phyloP scores from a whole-genome alignment of 2,888 invertebrate species.

The Pyralis farinalis region DNA sequence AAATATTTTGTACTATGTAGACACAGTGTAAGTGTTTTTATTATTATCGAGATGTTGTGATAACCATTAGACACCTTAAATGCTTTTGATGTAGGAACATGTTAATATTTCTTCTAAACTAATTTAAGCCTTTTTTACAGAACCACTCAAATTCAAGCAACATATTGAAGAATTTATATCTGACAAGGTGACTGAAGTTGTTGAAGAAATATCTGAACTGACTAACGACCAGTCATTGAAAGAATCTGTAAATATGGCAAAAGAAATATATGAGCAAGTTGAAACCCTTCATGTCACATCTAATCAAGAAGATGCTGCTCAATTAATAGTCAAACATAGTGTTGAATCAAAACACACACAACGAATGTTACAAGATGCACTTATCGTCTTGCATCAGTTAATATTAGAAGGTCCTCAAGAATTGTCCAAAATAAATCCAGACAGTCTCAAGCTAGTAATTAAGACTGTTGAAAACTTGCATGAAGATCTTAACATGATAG shows the following conservation, averaged over 20 bases:
- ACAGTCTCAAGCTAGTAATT: slow-evolving; percentile 31
- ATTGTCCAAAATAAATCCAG: slow-evolving; percentile 21
- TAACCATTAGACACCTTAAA: no score
- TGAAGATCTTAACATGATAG: slow-evolving; percentile 32
- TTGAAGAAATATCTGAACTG: slow-evolving; percentile 23
- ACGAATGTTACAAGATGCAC: slow-evolving; percentile 15
- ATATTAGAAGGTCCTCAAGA: slow-evolving; percentile 30
- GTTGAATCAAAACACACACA: slow-evolving; percentile 24
- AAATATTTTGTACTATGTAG: no score
- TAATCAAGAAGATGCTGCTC: slow-evolving; percentile 15
- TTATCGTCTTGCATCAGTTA: slow-evolving; percentile 5
- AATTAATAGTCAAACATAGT: neutral
- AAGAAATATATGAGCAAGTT: slow-evolving; percentile 22
- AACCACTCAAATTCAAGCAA: slow-evolving; percentile 18
- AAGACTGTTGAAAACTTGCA: slow-evolving; percentile 40
- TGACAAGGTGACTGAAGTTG: slow-evolving; percentile 21
- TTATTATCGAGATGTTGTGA: no score
- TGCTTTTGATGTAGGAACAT: no score
- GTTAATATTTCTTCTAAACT: neutral
- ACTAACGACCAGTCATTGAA: slow-evolving; percentile 28
- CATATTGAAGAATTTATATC: slow-evolving; percentile 35
- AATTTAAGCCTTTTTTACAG: neutral
- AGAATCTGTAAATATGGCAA: slow-evolving; percentile 23
- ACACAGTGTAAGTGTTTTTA: no score
- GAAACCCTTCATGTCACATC: neutral